These are phyloP conservation scores for Helarctos malayanus DNA, from an alignment of 2,797 vertebrate genomes.

Conservation along the genomic window DNA sequence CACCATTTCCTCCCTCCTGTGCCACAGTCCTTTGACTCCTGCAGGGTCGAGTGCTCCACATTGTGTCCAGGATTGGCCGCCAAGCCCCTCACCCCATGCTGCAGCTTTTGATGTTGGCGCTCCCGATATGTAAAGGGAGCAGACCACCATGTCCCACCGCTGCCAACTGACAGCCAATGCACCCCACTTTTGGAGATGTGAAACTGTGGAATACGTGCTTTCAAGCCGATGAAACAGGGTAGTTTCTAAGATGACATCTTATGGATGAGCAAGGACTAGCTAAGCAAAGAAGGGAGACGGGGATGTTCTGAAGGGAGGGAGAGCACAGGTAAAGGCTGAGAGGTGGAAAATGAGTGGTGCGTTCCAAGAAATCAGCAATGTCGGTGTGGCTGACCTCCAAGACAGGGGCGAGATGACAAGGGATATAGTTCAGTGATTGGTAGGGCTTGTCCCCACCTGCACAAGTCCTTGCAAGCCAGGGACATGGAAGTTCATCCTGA, in stretches of 20 bases:
- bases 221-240: not conserved
- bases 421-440: not conserved
- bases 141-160: not conserved
- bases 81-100: not conserved
- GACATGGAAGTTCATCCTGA: not conserved
- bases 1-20: not conserved
- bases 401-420: not conserved
- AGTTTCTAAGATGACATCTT: not conserved
- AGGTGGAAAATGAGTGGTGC: not conserved
- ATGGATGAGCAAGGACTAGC: not conserved
- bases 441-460: not conserved
- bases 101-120: accelerated
- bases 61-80: not conserved
- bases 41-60: accelerated
- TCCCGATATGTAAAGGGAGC: not conserved
- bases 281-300: not conserved
- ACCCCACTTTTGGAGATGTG: not conserved
- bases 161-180: not conserved
- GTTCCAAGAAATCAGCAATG: not conserved
- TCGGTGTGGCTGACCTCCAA: not conserved
- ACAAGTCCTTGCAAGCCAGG: not conserved
- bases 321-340: accelerated
- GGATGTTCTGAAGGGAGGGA: not conserved
- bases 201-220: not conserved
- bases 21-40: not conserved